Evolutionary conservation across 2,888 invertebrate species (phyloP).

Genomic region (Anthrax anthrax): DNA sequence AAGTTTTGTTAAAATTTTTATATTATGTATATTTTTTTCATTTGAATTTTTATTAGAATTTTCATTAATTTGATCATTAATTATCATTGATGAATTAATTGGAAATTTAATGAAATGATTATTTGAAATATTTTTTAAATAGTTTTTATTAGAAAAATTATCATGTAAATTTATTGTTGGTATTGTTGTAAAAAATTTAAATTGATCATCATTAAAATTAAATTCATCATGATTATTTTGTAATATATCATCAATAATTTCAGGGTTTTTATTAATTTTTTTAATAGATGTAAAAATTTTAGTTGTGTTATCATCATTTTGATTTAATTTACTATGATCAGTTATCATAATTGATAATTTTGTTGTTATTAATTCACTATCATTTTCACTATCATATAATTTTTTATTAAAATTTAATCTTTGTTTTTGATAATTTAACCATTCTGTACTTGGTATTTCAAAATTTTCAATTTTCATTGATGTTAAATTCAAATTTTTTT

Average conservation of each 20-base stretch:
- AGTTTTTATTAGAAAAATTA: not conserved
- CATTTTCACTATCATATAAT: not conserved
- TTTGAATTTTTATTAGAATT: not conserved
- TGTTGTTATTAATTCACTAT: no score
- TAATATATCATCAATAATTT: no score
- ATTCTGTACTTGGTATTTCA: conserved; percentile 23
- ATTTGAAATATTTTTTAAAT: not conserved
- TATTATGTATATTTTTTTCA: not conserved
- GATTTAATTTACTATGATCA: not conserved
- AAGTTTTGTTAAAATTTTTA: not conserved
- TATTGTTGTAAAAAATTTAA: no score
- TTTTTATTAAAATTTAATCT: conserved; percentile 18
- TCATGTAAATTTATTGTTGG: no score
- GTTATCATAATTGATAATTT: not conserved
- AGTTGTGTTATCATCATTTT: not conserved
- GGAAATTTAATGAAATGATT: not conserved
- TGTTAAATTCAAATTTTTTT: not conserved
- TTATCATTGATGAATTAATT: not conserved
- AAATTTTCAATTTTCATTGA: not conserved
- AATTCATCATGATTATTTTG: no score
- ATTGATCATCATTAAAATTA: not conserved
- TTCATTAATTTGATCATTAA: not conserved
- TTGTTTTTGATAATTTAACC: conserved; percentile 29
- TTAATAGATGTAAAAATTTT: not conserved
- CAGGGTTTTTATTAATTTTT: not conserved